Evolutionary conservation across 2,113 vertebrate species (phyloP).

Genomic region (Epinephelus fuscoguttatus): DNA sequence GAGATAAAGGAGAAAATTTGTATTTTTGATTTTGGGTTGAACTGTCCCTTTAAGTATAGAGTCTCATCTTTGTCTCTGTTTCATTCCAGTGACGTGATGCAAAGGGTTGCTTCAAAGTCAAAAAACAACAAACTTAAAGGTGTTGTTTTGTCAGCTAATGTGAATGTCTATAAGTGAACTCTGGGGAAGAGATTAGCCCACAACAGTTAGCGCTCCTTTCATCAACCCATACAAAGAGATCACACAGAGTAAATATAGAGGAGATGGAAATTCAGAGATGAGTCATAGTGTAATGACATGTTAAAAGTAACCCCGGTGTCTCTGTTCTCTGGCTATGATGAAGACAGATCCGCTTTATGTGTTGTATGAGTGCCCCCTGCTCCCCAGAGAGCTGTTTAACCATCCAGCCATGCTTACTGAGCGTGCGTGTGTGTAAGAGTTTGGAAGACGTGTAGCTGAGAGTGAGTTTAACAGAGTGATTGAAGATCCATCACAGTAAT

Average conservation of each 20-base stretch:
- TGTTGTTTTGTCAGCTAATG: background rate
- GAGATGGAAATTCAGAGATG: constrained; percentile 22
- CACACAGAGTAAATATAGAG: constrained; percentile 8
- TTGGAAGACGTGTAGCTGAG: background rate
- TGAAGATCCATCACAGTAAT: constrained; percentile 24
- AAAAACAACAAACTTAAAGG: too few species aligned
- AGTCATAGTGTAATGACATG: constrained; percentile 33
- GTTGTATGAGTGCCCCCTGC: background rate
- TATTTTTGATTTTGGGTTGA: too few species aligned
- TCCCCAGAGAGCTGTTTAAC: constrained; percentile 35
- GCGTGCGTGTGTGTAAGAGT: background rate
- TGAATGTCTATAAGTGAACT: constrained; percentile 3
- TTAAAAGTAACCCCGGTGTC: constrained; percentile 41
- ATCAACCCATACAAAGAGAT: background rate
- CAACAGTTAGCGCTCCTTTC: background rate
- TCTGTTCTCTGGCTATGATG: constrained; percentile 36
- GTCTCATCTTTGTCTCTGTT: background rate
- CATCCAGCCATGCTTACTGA: background rate
- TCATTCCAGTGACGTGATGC: background rate
- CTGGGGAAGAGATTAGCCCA: constrained; percentile 24
- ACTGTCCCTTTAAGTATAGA: background rate
- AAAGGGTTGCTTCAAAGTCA: constrained; percentile 13
- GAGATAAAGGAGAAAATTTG: too few species aligned
- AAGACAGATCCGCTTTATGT: constrained; percentile 40
- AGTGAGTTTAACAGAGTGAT: constrained; percentile 15